Conservation (phyloP, 2,113 vertebrate genomes). For the Sorex fumeus region DNA sequence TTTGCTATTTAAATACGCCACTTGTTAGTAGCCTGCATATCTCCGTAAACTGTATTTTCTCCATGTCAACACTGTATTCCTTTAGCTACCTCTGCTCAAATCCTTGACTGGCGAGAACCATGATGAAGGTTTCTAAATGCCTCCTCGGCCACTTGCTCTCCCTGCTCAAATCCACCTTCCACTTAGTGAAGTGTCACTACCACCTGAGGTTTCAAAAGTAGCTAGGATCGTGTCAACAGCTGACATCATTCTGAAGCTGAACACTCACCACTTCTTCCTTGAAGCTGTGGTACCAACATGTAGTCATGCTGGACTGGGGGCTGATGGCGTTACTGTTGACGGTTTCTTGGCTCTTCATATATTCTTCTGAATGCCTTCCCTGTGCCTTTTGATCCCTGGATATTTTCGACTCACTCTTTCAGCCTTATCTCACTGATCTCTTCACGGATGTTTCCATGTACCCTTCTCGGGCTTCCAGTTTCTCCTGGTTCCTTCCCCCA, state of each 20-base stretch:
- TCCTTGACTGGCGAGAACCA: not conserved
- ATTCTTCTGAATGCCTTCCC: not conserved
- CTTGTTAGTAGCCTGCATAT: not conserved
- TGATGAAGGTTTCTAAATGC: too few species aligned
- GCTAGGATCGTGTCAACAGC: not conserved
- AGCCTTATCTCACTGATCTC: not conserved
- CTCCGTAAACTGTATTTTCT: not conserved
- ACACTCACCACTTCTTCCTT: not conserved
- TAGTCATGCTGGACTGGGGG: rapidly evolving
- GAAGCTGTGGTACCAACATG: rapidly evolving
- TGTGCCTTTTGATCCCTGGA: not conserved
- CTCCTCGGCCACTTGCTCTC: not conserved
- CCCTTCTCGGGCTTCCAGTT: not conserved
- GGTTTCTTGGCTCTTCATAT: not conserved
- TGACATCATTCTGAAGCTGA: not conserved
- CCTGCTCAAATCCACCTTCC: not conserved
- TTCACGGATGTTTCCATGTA: not conserved
- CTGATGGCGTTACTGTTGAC: rapidly evolving
- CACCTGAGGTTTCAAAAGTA: not conserved
- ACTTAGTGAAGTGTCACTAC: not conserved
- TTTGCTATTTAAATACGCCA: not conserved
- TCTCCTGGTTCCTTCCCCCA: rapidly evolving
- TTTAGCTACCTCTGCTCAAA: not conserved
- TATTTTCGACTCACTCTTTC: not conserved
- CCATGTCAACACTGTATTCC: not conserved